Base-by-base conservation (phyloP, 2,113 vertebrate species). In the Callocephalon fimbriatum region DNA sequence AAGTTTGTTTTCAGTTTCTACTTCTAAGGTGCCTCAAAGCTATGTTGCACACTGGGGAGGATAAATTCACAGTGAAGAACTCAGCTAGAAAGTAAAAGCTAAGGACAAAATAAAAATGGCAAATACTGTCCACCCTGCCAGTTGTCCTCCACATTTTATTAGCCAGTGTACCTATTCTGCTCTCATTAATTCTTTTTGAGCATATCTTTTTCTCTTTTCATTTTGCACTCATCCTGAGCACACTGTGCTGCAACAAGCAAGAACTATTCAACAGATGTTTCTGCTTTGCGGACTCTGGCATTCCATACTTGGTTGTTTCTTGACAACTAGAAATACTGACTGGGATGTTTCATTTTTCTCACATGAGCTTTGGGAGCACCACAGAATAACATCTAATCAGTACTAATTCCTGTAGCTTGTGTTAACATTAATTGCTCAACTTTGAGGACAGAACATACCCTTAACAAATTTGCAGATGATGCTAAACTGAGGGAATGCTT, bases 391-490 rank as follows among this genome's bases (percentile, higher is more conserved):
- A 81, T 89, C 80, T 92, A 95, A 92, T 97, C 92, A 93, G 92
- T 86, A 93, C 91, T 95, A 88, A 93, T 93, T 97, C 86, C 79
- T 94, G 54, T 56, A 90, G 62, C 72, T 91, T 94, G 22, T 94
- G 95, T 94, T 95, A 95, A 71, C 74, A 94, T 95, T 91, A 96
- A 91, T 97, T 97, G 84, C 94, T 78, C 61, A 59, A 76, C 93
- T 90, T 78, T 79, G 67, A 85, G 86, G 81, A 93, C 68, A 89
- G 80, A 94, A 95, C 10, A 6, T 93, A 93, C 76, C 56, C 83
- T 71, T 78, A 95, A 47, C 42, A 93, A 72, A 93, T 67, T 85
- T 16, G 18, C 84, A 93, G 91, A 89, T 91, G 80, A 84, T 40
- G 54, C 35, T 74, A 37, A 95, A 51, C 4, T 67, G 37, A 3